Conservation (phyloP, 2,797 vertebrate species). For the Enteromius anoplus region DNA sequence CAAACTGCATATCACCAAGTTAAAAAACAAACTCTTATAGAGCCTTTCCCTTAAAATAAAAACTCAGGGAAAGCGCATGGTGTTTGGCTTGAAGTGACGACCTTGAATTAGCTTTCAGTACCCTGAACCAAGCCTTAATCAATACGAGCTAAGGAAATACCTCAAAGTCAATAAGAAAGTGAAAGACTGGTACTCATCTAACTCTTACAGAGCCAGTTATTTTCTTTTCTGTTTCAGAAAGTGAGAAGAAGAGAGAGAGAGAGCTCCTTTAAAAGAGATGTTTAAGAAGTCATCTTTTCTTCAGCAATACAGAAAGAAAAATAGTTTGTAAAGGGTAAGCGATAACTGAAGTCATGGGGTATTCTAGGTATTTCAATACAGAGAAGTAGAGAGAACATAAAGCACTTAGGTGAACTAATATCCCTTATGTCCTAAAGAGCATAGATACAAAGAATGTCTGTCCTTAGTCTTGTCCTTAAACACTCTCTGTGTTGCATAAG, state of each 20-base stretch:
- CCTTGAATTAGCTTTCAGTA: conserved; percentile 51
- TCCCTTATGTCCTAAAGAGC: conserved; percentile 5
- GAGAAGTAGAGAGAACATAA: not conserved
- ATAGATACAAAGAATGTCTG: conserved; percentile 14
- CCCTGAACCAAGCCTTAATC: conserved; percentile 47
- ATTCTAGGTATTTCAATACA: not conserved
- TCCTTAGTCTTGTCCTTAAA: conserved; percentile 11
- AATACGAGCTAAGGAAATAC: conserved; percentile 48
- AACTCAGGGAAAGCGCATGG: conserved; percentile 10
- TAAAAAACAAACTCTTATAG: not conserved
- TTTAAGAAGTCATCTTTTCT: not conserved
- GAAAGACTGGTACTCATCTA: conserved; percentile 35
- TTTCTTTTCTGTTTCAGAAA: conserved; percentile 25
- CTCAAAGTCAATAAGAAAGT: conserved; percentile 43
- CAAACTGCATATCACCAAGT: not conserved
- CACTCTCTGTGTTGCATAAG: conserved; percentile 18
- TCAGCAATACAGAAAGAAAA: not conserved
- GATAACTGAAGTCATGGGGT: not conserved
- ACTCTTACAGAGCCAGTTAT: not conserved
- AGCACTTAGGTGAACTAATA: conserved; percentile 26
- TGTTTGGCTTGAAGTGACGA: conserved; percentile 30
- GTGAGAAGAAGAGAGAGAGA: conserved; percentile 21
- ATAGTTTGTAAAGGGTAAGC: not conserved
- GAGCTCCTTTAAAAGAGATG: conserved; percentile 1
- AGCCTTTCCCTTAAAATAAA: not conserved